A percentile compares a stretch with the other conserved stretches of the same genome.
Conservation (phyloP, 2,888 invertebrate genomes). For the Megalurothrips usitatus region DNA sequence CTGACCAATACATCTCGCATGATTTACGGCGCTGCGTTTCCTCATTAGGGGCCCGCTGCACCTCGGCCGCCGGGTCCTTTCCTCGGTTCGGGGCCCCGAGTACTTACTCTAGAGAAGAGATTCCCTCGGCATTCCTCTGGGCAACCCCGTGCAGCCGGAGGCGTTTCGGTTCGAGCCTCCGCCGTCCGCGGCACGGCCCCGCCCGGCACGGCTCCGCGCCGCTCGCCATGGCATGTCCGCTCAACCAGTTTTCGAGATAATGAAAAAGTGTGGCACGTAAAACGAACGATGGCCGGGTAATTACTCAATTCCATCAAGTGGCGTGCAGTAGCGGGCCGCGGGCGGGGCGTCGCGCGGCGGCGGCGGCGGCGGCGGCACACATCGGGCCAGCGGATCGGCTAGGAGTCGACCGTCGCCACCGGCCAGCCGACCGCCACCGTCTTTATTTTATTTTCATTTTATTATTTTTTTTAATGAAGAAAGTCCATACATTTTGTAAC, state of each 20-base stretch:
- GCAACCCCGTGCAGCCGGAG: conserved; percentile 19
- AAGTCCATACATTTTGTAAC: neutral
- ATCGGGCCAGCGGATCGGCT: neutral
- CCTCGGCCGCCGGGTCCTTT: neutral
- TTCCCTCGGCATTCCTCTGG: conserved; percentile 3
- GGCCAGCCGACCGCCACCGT: neutral
- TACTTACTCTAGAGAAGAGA: conserved; percentile 5
- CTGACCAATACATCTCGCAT: neutral
- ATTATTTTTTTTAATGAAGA: conserved; percentile 13
- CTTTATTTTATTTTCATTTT: neutral
- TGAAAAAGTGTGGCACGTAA: conserved; percentile 26
- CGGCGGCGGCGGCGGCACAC: neutral
- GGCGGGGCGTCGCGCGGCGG: neutral
- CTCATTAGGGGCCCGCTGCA: neutral
- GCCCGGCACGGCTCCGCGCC: neutral
- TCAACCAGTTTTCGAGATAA: conserved; percentile 25
- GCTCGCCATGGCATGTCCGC: neutral
- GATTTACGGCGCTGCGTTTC: conserved; percentile 13
- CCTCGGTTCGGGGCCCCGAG: neutral
- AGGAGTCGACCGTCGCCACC: neutral
- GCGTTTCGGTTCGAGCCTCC: conserved; percentile 22
- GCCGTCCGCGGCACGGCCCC: neutral
- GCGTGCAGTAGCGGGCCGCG: conserved; percentile 19
- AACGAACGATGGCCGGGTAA: conserved; percentile 24
- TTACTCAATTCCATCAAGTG: conserved; percentile 25